Evolutionary conservation across 2,888 invertebrate species (phyloP).

Genomic region (Torymus tubicola): DNA sequence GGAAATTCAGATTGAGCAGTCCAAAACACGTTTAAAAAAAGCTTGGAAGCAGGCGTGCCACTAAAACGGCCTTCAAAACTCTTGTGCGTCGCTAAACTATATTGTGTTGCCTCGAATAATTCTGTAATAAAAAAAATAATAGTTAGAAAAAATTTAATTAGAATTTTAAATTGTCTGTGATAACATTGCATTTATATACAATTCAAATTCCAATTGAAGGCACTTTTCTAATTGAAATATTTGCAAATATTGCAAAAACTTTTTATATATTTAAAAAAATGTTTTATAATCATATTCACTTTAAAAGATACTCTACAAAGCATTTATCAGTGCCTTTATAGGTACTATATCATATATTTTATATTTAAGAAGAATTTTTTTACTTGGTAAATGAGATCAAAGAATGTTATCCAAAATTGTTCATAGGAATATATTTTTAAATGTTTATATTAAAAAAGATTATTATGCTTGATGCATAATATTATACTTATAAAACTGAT

Average conservation of each 20-base stretch:
- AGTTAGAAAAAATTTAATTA: slow-evolving; percentile 17
- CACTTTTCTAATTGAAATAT: slow-evolving; percentile 20
- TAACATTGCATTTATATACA: slow-evolving; percentile 50
- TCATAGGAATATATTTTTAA: not conserved
- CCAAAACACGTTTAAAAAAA: too few relatives aligned
- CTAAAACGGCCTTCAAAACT: too few relatives aligned
- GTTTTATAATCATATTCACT: not conserved
- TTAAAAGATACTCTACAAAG: not conserved
- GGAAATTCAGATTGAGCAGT: too few relatives aligned
- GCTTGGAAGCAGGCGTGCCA: too few relatives aligned
- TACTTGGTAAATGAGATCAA: too few relatives aligned
- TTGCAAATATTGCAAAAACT: slow-evolving; percentile 14
- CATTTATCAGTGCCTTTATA: slow-evolving; percentile 18
- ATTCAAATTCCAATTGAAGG: slow-evolving; percentile 14
- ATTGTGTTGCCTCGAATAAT: too few relatives aligned
- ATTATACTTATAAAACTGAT: too few relatives aligned
- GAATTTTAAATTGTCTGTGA: slow-evolving; percentile 52
- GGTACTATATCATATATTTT: slow-evolving; percentile 4
- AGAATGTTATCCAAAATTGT: not conserved
- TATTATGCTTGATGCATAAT: too few relatives aligned
- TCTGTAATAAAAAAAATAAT: slow-evolving; percentile 4
- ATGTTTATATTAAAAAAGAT: too few relatives aligned
- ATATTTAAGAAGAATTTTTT: not conserved
- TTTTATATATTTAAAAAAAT: slow-evolving; percentile 12
- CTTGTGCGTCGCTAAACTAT: too few relatives aligned